Evolutionary conservation across 2,113 vertebrate species (phyloP).

Genomic region (Microcebus murinus): DNA sequence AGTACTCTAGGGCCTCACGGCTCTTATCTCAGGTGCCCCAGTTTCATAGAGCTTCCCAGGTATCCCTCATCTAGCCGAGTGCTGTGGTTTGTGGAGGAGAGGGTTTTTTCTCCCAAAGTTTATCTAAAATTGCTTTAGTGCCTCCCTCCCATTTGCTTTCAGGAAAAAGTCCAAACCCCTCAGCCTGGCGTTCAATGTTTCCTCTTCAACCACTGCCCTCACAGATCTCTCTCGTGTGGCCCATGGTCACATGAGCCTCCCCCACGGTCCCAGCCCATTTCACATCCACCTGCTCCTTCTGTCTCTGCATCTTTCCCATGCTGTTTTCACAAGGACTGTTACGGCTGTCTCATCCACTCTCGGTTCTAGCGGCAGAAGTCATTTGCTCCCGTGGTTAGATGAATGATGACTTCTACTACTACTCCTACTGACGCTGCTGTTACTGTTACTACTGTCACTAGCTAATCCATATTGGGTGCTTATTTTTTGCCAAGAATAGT

Average conservation of each 20-base stretch:
- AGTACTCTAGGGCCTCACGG: not conserved
- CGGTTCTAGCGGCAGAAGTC: not conserved
- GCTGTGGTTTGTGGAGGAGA: not conserved
- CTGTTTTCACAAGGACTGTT: not conserved
- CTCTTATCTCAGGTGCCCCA: not conserved
- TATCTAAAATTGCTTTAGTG: not conserved
- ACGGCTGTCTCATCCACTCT: not conserved
- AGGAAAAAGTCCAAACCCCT: not conserved
- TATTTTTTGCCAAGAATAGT: not conserved
- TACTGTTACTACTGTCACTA: not conserved
- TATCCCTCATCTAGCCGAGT: not conserved
- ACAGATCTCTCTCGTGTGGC: not conserved
- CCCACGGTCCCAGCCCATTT: not conserved
- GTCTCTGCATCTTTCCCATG: not conserved
- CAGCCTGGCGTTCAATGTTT: not conserved
- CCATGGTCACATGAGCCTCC: not conserved
- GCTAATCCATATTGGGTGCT: not conserved
- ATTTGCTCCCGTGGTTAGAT: not conserved
- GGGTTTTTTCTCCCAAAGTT: not conserved
- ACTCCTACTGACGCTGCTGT: not conserved
- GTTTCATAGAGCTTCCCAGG: not conserved
- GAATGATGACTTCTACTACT: not conserved
- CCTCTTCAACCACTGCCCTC: not conserved
- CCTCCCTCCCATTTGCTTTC: constrained; percentile 9
- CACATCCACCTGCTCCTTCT: not conserved